phyloP scores from a whole-genome alignment of 2,797 vertebrate species.

The Tarsius wallacei region DNA sequence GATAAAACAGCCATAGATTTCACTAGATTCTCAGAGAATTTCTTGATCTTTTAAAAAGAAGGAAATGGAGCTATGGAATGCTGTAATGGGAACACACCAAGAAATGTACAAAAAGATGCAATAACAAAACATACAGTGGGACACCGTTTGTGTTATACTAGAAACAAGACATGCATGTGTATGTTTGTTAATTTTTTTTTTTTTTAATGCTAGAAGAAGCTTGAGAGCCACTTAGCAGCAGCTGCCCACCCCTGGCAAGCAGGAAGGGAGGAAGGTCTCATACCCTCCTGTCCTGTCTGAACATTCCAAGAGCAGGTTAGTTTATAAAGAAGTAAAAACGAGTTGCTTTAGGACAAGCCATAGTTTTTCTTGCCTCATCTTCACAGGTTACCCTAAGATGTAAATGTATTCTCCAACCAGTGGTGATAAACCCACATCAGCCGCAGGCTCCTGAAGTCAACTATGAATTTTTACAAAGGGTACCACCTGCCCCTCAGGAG shows the following conservation, averaged over 20 bases:
- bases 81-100: neutral
- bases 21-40: neutral
- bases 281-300: neutral
- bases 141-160: neutral
- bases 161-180: neutral
- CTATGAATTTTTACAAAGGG: neutral
- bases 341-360: constrained; percentile 12
- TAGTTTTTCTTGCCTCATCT: neutral
- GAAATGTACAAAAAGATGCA: neutral
- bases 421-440: neutral
- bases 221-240: neutral
- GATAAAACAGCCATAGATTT: neutral
- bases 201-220: neutral
- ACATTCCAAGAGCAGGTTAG: neutral
- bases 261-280: neutral
- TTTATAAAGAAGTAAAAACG: constrained; percentile 8
- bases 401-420: neutral
- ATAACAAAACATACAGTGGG: neutral
- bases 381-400: neutral
- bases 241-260: neutral
- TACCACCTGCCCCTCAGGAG: neutral
- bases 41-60: neutral
- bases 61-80: neutral
- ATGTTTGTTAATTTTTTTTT: neutral
- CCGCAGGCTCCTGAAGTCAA: constrained; percentile 4